Conservation (phyloP, 2,797 vertebrate species). For the Crenichthys baileyi region DNA sequence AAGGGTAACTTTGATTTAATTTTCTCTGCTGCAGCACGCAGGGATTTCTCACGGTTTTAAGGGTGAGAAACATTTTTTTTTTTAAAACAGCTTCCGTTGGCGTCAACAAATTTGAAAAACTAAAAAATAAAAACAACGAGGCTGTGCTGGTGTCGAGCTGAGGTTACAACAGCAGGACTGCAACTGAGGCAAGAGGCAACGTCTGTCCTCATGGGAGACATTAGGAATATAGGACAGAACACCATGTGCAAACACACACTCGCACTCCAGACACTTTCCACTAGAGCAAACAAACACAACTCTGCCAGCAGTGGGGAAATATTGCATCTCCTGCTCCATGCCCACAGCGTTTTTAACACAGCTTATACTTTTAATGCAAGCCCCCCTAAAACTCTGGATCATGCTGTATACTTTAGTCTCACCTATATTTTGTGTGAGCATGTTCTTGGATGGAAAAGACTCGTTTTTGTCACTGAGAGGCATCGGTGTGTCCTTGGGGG, state of each 20-base stretch:
- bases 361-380: neutral
- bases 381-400: neutral
- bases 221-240: slow-evolving; percentile 53
- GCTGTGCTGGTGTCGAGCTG: neutral
- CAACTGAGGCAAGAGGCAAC: slow-evolving; percentile 48
- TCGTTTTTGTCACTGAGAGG: slow-evolving; percentile 69
- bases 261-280: neutral
- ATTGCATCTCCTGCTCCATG: slow-evolving; percentile 13
- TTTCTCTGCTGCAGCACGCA: neutral
- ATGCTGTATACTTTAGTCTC: slow-evolving; percentile 46
- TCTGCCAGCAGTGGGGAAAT: slow-evolving; percentile 20
- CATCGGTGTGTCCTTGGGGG: slow-evolving; percentile 67
- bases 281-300: slow-evolving; percentile 18
- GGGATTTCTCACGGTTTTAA: neutral
- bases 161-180: slow-evolving; percentile 41
- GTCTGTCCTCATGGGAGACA: slow-evolving; percentile 43
- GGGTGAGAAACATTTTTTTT: neutral
- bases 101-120: slow-evolving; percentile 1
- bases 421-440: slow-evolving; percentile 85
- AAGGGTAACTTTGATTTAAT: neutral
- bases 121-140: slow-evolving; percentile 9
- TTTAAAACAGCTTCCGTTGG: slow-evolving; percentile 19
- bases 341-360: neutral
- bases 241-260: slow-evolving; percentile 5
- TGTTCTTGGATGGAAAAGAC: slow-evolving; percentile 69